Evolutionary conservation across 2,888 invertebrate genomes (phyloP), one percentile per base, ranked within the genome.

Genomic region (Troilus luridus): DNA sequence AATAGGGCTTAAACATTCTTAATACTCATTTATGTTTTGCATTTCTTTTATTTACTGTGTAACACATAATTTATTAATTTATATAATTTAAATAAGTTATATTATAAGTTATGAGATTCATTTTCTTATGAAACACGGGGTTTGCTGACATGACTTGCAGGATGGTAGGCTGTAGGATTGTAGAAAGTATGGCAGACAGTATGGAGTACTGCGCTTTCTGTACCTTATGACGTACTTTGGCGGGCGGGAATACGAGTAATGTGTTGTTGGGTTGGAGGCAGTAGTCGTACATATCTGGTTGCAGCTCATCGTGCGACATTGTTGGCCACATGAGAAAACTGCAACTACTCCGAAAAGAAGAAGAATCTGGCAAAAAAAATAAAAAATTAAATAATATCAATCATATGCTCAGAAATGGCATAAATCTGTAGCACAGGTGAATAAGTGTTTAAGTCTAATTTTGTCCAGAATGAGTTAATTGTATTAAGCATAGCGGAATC

Each of bases 31-130:
- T 64, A 64, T 7, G 21, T 72, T 72, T 12, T 12, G 10, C 14
- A 19, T 5, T 14, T 27, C 0, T 27, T 27, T 72, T 72, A 72
- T 72, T 72, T 72, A 72, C 14, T 27, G 2, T 3, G 6, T 7
- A 27, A 14, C 27, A 10, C 24, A 72, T 27, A 5, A 72, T 17
- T 41, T 41, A 11, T 27, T 72, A 72, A 72, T 27, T 72, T 72
- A 72, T 27, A 72, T 72, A 72, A 27, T 14, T 72, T 72, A 72
- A 72, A 72, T 72, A 72, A 72, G 14, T 72, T 72, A 27, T 72
- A 27, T 19, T 27, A 72, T 72, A 72, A 72, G 17, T 72, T 72
- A 72, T 27, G 14, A 0, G 27, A 72, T 72, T 72, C 10, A 72
- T 72, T 17, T 72, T 17, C 27, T 72, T 14, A 14, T 14, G 27